phyloP scores from a whole-genome alignment of 1,140 invertebrate species.

The Zaprionus africanus region DNA sequence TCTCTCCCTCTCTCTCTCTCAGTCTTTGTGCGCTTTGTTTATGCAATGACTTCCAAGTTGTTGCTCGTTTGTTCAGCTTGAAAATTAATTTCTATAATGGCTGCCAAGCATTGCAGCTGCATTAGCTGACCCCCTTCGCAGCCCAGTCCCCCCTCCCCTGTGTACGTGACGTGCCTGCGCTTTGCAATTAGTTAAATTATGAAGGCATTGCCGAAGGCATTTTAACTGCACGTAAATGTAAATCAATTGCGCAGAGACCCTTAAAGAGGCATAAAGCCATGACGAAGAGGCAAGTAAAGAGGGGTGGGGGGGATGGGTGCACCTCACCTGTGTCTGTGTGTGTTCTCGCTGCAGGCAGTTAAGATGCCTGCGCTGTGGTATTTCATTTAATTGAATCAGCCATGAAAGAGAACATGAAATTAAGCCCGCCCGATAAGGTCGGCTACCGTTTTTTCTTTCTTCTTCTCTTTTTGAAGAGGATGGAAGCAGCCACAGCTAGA shows the following conservation, averaged over 20 bases:
- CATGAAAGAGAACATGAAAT: slow-evolving; percentile 52
- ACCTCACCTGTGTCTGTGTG: slow-evolving; percentile 40
- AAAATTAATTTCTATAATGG: slow-evolving; percentile 83
- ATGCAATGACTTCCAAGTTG: slow-evolving; percentile 82
- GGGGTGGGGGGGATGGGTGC: slow-evolving; percentile 25
- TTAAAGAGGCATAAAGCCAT: slow-evolving; percentile 31
- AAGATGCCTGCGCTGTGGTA: slow-evolving; percentile 51
- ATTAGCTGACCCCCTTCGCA: slow-evolving; percentile 25
- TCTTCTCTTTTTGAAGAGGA: slow-evolving; percentile 6
- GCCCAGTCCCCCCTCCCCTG: not conserved
- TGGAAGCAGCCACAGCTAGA: slow-evolving; percentile 29
- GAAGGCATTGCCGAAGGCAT: slow-evolving; percentile 52
- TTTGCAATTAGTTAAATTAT: slow-evolving; percentile 82
- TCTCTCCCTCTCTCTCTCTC: slow-evolving; percentile 1
- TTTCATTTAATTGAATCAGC: slow-evolving; percentile 56
- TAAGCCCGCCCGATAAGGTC: slow-evolving; percentile 42
- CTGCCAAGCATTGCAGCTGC: slow-evolving; percentile 80
- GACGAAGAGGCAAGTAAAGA: not conserved
- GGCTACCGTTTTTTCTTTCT: slow-evolving; percentile 34
- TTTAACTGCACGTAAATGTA: slow-evolving; percentile 73
- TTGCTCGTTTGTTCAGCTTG: slow-evolving; percentile 83
- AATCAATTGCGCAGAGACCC: slow-evolving; percentile 45
- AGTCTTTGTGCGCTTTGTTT: slow-evolving; percentile 54
- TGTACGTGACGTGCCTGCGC: slow-evolving; percentile 75
- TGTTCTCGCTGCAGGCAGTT: slow-evolving; percentile 49